These are phyloP conservation scores for Hemibagrus guttatus DNA, from an alignment of 2,797 vertebrate species.

Conservation along the genomic window DNA sequence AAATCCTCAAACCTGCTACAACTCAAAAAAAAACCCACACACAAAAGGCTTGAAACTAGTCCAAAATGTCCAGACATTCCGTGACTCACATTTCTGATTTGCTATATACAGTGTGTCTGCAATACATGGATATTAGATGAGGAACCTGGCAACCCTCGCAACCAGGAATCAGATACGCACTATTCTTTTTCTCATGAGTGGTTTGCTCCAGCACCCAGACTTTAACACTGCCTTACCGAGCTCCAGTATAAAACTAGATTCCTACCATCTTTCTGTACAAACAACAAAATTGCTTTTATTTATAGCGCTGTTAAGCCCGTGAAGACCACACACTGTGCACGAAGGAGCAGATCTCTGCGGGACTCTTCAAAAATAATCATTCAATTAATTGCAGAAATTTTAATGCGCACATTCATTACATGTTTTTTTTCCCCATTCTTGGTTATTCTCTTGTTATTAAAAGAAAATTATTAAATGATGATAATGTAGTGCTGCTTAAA, in stretches of 20 bases:
- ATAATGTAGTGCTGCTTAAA: neutral
- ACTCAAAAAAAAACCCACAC: no score
- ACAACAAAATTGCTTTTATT: neutral
- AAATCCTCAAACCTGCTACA: neutral
- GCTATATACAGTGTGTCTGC: neutral
- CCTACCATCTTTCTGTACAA: neutral
- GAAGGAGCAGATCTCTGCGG: neutral
- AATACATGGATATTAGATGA: neutral
- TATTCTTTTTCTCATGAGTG: neutral
- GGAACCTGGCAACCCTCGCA: neutral
- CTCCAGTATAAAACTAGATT: neutral
- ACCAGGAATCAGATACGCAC: neutral
- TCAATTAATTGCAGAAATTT: neutral
- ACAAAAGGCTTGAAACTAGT: neutral
- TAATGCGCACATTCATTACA: neutral
- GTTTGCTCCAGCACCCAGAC: neutral
- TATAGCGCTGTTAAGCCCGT: neutral
- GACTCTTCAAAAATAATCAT: slow-evolving; percentile 19
- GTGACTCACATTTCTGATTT: neutral
- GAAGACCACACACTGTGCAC: slow-evolving; percentile 11
- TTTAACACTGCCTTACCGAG: neutral
- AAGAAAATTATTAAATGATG: neutral
- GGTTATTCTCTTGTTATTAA: neutral
- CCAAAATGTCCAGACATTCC: no score
- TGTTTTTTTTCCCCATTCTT: neutral